Evolutionary conservation across 92 coral and sea anemone genomes (phyloP).

Genomic region (Zoanthus sociatus): DNA sequence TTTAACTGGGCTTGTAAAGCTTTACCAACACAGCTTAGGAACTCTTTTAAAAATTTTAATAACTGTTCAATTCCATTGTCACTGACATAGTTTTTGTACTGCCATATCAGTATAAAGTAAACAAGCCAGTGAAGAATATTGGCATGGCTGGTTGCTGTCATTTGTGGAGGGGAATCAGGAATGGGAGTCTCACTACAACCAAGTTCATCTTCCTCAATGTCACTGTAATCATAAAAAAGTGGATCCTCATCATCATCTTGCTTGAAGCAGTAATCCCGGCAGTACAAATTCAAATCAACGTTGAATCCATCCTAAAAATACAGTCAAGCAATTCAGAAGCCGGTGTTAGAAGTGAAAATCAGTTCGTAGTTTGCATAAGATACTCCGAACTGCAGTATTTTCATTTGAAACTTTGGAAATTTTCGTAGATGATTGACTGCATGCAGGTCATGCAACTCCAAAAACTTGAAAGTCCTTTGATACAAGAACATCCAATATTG

Average conservation of each 20-base stretch:
- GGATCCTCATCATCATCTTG: neutral
- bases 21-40: slow-evolving; percentile 46
- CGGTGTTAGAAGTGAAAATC: too few species aligned
- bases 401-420: too few species aligned
- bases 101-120: slow-evolving; percentile 59
- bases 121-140: slow-evolving; percentile 47
- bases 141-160: slow-evolving; percentile 15
- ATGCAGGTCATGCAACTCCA: too few species aligned
- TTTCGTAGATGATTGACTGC: too few species aligned
- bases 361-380: too few species aligned
- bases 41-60: slow-evolving; percentile 36
- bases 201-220: slow-evolving; percentile 17
- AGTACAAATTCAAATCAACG: too few species aligned
- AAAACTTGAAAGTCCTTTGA: too few species aligned
- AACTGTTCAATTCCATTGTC: slow-evolving; percentile 67
- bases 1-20: slow-evolving; percentile 47
- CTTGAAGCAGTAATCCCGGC: too few species aligned
- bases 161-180: slow-evolving; percentile 18
- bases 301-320: too few species aligned
- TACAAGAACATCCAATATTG: too few species aligned
- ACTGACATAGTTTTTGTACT: slow-evolving; percentile 56
- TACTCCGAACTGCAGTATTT: too few species aligned
- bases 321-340: too few species aligned
- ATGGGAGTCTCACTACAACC: neutral
- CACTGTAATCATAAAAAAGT: slow-evolving; percentile 5